Base-by-base conservation (phyloP, 2,797 vertebrate species). In the Heterohyrax brucei region DNA sequence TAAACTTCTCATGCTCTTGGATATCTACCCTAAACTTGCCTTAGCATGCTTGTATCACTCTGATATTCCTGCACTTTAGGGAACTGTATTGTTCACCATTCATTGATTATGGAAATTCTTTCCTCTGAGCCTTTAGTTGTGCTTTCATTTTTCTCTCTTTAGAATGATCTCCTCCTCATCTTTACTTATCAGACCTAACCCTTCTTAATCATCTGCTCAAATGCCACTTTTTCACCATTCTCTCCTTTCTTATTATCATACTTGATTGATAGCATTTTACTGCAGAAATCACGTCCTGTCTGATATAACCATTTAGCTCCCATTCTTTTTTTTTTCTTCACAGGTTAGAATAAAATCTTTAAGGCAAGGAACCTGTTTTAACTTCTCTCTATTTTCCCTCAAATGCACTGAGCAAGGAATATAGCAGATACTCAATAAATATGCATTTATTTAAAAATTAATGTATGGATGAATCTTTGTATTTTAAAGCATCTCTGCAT, bases 401-500 rank as follows among this genome's bases (percentile, higher is more conserved):
- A 10, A 56, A 78, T 82, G 12, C 9, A 5, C 30, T 18, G 48
- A 78, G 13, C 4, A 26, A 13, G 48, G 4, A 33, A 72, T 16
- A 30, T 12, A 61, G 8, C 13, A 79, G 14, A 13, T 50, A 90
- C 26, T 83, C 39, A 64, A 3, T 56, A 53, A 88, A 66, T 50
- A 92, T 12, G 4, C 7, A 78, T 75, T 82, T 75, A 48, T 16
- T 80, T 30, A 64, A 79, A 70, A 70, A 91, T 87, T 44, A 26
- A 30, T 26, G 4, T 61, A 59, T 30, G 70, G 56, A 22, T 90
- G 70, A 46, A 56, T 68, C 10, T 92, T 66, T 64, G 14, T 14
- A 96, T n/a, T 70, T 95, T 68, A 24, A 77, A 87, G 33, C 2
- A 46, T 72, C 64, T 89, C 76, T 59, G 7, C 28, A 90, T 90